phyloP scores from a whole-genome alignment of 2,888 invertebrate genomes.

The Agrochola circellaris region DNA sequence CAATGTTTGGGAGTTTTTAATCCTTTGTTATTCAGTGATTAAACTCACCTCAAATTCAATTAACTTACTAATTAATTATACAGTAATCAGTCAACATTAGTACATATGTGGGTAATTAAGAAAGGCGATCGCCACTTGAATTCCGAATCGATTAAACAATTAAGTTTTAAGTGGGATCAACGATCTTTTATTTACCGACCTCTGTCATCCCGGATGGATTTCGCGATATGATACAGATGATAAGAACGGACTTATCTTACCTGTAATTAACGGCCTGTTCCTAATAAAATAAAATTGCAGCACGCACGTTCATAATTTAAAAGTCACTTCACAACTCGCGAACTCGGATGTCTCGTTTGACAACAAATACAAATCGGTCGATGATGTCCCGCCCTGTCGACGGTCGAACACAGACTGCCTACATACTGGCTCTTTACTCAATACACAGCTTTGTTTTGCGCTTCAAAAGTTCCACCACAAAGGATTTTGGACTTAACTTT shows the following conservation, averaged over 20 bases:
- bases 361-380: slow-evolving; percentile 56
- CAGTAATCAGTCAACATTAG: slow-evolving; percentile 45
- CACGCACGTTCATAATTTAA: slow-evolving; percentile 74
- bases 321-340: slow-evolving; percentile 76
- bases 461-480: slow-evolving; percentile 60
- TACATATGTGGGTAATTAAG: slow-evolving; percentile 61
- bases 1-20: slow-evolving; percentile 15
- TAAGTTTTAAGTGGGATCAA: slow-evolving; percentile 87
- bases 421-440: slow-evolving; percentile 68
- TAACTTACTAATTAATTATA: slow-evolving; percentile 24
- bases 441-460: slow-evolving; percentile 68
- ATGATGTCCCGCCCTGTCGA: slow-evolving; percentile 68
- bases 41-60: slow-evolving; percentile 9
- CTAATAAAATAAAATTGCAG: slow-evolving; percentile 63
- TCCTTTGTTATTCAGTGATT: slow-evolving; percentile 10
- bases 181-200: slow-evolving; percentile 80
- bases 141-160: slow-evolving; percentile 81
- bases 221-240: slow-evolving; percentile 73
- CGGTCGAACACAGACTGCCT: slow-evolving; percentile 78
- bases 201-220: slow-evolving; percentile 76
- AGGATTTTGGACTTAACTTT: slow-evolving; percentile 68
- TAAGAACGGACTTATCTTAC: slow-evolving; percentile 62
- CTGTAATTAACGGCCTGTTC: slow-evolving; percentile 57
- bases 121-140: slow-evolving; percentile 73
- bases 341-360: slow-evolving; percentile 67